Percentiles rank a stretch among this genome's conserved stretches.
These are phyloP conservation scores for mouse (Mus musculus) DNA, from an alignment of 2,113 vertebrate genomes.

Conservation along the genomic window DNA sequence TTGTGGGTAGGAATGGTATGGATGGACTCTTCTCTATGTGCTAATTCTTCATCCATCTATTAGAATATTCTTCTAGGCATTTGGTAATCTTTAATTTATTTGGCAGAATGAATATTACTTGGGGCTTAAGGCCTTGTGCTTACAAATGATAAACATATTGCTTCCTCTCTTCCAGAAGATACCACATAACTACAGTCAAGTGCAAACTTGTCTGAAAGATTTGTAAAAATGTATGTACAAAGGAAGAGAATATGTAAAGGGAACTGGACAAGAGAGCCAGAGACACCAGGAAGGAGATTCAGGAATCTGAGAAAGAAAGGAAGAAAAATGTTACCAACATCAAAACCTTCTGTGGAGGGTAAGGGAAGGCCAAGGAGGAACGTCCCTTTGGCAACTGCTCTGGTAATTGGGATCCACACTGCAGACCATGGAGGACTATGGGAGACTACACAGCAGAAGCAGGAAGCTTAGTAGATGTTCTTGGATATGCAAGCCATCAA, in stretches of 20 bases:
- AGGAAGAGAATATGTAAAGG: background rate
- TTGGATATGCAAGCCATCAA: background rate
- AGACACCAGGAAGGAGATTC: background rate
- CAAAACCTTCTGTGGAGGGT: background rate
- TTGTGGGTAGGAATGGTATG: background rate
- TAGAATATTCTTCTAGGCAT: background rate
- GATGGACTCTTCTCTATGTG: background rate
- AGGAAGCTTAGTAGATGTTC: background rate
- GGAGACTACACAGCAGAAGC: background rate
- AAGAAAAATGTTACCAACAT: background rate
- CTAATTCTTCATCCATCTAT: background rate
- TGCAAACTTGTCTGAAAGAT: background rate
- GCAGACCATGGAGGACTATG: background rate
- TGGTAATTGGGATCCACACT: background rate
- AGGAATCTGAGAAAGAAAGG: background rate
- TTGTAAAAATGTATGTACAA: background rate
- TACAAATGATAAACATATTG: background rate
- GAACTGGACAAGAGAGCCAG: background rate
- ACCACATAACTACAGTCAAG: background rate
- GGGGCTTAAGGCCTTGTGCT: background rate
- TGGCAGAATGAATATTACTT: background rate
- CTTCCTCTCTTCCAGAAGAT: background rate
- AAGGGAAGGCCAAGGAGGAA: background rate
- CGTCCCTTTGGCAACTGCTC: too few species aligned
- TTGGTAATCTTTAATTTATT: background rate